phyloP scores from a whole-genome alignment of 2,113 vertebrate species.

The Dasyurus viverrinus region DNA sequence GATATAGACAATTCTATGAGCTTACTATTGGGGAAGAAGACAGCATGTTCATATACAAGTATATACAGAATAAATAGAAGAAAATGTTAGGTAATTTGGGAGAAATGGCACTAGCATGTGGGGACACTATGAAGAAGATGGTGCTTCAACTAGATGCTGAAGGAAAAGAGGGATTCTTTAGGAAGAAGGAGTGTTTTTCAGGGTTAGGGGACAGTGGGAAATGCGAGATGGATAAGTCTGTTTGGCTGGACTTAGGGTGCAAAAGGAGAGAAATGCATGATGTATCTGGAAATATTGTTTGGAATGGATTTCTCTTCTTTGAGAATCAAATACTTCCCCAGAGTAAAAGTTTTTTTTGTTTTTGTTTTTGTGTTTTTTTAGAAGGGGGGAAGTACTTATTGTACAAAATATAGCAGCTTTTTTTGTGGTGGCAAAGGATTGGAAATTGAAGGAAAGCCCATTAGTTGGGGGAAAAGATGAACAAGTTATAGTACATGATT shows the following conservation, averaged over 20 bases:
- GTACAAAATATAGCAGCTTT: background rate
- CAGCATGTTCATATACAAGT: background rate
- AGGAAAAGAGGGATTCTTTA: background rate
- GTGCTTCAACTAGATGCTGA: background rate
- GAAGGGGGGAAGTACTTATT: background rate
- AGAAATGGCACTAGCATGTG: background rate
- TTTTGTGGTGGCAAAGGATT: background rate
- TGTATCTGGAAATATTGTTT: background rate
- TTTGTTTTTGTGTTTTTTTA: too few relatives aligned
- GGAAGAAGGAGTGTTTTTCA: background rate
- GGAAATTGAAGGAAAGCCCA: too few relatives aligned
- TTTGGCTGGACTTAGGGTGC: background rate
- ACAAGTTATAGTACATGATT: too few relatives aligned
- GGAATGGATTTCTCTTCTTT: background rate
- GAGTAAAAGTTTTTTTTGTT: too few relatives aligned
- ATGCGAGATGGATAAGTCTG: background rate
- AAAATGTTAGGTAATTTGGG: background rate
- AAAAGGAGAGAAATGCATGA: background rate
- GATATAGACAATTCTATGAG: background rate
- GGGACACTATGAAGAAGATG: background rate
- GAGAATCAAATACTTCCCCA: background rate
- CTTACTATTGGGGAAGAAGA: background rate
- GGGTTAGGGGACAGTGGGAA: background rate
- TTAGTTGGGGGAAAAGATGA: too few relatives aligned
- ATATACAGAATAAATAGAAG: background rate